Evolutionary conservation across 2,797 vertebrate genomes (phyloP).

Genomic region (Pangasius larnaudii): DNA sequence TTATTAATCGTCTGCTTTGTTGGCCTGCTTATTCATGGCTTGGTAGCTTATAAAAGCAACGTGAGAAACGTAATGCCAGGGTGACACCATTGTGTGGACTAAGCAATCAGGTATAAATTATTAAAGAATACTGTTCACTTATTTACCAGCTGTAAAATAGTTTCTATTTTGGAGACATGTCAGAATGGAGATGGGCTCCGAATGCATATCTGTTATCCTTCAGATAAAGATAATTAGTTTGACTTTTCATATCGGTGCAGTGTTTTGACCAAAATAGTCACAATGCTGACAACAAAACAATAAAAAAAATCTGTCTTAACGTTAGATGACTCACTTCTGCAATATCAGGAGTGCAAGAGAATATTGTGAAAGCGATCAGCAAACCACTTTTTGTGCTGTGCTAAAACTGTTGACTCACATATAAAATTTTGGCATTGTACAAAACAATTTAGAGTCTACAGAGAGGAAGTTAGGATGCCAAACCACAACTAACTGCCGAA

Average conservation of each 20-base stretch:
- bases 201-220: background rate
- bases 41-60: constrained; percentile 29
- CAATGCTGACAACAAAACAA: background rate
- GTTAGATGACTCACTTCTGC: background rate
- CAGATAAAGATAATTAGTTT: background rate
- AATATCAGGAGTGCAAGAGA: constrained; percentile 5
- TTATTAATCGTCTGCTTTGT: constrained; percentile 62
- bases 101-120: constrained; percentile 70
- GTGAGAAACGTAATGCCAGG: constrained; percentile 50
- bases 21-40: constrained; percentile 40
- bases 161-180: constrained; percentile 52
- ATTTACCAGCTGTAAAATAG: constrained; percentile 64
- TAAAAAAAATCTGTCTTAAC: background rate
- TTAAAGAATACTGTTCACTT: constrained; percentile 67
- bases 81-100: constrained; percentile 57
- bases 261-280: background rate
- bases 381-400: background rate
- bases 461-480: constrained; percentile 6
- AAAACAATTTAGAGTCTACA: background rate
- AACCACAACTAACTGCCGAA: constrained; percentile 20
- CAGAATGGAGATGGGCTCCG: background rate
- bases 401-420: background rate
- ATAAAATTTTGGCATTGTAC: background rate
- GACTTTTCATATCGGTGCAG: background rate
- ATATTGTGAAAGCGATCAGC: constrained; percentile 1